phyloP scores from a whole-genome alignment of 2,113 vertebrate species.

The Podarcis raffonei region DNA sequence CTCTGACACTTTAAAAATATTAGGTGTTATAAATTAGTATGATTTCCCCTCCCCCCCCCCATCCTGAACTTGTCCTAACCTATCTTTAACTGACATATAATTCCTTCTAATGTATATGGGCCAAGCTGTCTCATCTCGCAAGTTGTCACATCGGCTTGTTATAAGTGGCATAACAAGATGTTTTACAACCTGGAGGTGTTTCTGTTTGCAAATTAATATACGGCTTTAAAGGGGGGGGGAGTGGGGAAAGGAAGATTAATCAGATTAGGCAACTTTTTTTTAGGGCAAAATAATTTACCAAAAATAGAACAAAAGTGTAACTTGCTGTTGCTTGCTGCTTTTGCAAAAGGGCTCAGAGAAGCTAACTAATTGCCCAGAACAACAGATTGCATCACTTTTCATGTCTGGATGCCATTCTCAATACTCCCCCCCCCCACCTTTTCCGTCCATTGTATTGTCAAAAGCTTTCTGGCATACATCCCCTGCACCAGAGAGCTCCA shows the following conservation, averaged over 20 bases:
- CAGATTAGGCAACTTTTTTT: not conserved
- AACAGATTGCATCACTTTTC: not conserved
- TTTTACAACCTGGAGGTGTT: constrained; percentile 60
- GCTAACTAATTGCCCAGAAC: not conserved
- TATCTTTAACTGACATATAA: constrained; percentile 38
- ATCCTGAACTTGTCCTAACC: constrained; percentile 25
- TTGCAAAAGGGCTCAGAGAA: not conserved
- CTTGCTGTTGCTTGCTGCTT: not conserved
- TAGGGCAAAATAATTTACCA: not conserved
- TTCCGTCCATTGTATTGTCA: not conserved
- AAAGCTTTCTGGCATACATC: not conserved
- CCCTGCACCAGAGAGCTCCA: not conserved
- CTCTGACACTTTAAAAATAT: constrained; percentile 30
- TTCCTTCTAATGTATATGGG: constrained; percentile 51
- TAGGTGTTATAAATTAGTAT: constrained; percentile 28
- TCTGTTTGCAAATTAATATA: constrained; percentile 59
- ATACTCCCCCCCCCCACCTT: not conserved
- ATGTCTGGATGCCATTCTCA: not conserved
- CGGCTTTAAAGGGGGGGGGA: not conserved
- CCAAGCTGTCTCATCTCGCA: constrained; percentile 54
- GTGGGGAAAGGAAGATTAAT: not conserved
- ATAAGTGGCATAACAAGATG: constrained; percentile 52
- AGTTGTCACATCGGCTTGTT: constrained; percentile 49
- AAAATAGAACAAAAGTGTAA: constrained; percentile 1
- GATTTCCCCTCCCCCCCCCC: not conserved